Evolutionary conservation across 2,797 vertebrate genomes (phyloP), one percentile per base, ranked within the genome.

Genomic region (Agapornis canus): DNA sequence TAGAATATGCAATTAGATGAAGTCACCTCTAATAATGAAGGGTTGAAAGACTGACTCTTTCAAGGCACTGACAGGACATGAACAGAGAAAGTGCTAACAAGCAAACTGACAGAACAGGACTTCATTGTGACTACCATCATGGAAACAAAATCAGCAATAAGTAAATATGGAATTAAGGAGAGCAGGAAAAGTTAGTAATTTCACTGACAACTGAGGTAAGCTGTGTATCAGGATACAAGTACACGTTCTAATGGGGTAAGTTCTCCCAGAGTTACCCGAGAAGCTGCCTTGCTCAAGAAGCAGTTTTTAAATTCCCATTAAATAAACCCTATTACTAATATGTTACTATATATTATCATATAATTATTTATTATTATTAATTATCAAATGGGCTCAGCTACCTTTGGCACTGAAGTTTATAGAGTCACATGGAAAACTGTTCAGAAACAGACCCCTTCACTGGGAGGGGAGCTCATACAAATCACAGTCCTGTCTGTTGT

Each of bases 21-120:
- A 90, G 60, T 65, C 21, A 39, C 65, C n/a, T 94, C 85, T 10
- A 47, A 17, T 57, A 65, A 69, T 78, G 37, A 83, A 77, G 64
- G 26, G 26, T 1, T 70, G 48, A 78, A 89, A 84, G 63, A 63
- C n/a, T 59, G 47, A 92, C 25, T 52, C 56, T 76, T 71, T 68
- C 18, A 43, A 82, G 43, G 47, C 20, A 51, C 31, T 23, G 51
- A 54, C 43, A 76, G 21, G 64, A 79, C 47, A 42, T 5, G 37
- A 77, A 56, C 17, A 70, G 47, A 82, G 20, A 57, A 83, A 72
- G 56, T 51, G 23, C 32, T 61, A 48, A 79, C 45, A 84, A 79
- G 54, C 29, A 83, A 70, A 75, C 0, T 2, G 27, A 43, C 3
- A 82, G 31, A 82, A 42, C 42, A 89, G 40, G 31, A 49, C 47